Percentiles rank a stretch among this genome's conserved stretches.
These are phyloP conservation scores for Hydractinia symbiolongicarpus DNA, from an alignment of 30 jellyfish, hydroid and myxozoan species.

Conservation along the genomic window DNA sequence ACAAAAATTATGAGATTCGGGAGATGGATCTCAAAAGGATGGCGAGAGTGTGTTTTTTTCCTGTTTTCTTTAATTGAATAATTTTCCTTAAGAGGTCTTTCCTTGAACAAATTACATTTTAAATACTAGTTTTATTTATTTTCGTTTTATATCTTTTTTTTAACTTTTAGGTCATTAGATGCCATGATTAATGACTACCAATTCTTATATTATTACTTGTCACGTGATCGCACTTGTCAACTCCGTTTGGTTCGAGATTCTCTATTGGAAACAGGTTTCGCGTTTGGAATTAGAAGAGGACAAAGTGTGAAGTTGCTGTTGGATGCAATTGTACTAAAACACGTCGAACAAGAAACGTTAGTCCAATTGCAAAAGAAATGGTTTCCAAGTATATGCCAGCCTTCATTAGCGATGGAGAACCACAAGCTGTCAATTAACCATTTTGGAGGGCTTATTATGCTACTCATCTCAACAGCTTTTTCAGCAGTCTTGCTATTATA, in stretches of 20 bases:
- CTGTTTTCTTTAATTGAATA: too few relatives aligned
- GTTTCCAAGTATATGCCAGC: conserved; percentile 47
- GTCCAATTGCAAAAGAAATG: conserved; percentile 40
- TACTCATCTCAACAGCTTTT: conserved; percentile 24
- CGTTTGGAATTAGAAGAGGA: conserved; percentile 49
- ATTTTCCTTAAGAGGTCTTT: too few relatives aligned
- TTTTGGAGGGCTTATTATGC: conserved; percentile 51
- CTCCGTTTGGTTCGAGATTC: conserved; percentile 36
- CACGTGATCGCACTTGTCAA: conserved; percentile 47
- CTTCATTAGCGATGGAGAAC: neutral
- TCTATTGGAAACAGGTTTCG: conserved; percentile 28
- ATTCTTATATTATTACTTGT: conserved; percentile 35
- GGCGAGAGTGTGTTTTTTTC: too few relatives aligned
- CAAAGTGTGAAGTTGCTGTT: conserved; percentile 23
- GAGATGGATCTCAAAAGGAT: too few relatives aligned
- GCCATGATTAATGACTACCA: conserved; percentile 54
- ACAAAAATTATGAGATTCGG: too few relatives aligned
- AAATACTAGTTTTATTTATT: conserved; percentile 1
- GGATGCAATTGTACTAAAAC: conserved; percentile 21
- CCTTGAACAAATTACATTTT: neutral
- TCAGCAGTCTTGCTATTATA: conserved; percentile 14
- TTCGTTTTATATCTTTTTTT: neutral
- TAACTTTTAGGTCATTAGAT: conserved; percentile 9
- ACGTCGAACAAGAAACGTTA: conserved; percentile 20
- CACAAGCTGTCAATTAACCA: conserved; percentile 18